A percentile compares a stretch with the other conserved stretches of the same genome.
Evolutionary conservation across 2,113 vertebrate genomes (phyloP).

Genomic region (Scomber colias): DNA sequence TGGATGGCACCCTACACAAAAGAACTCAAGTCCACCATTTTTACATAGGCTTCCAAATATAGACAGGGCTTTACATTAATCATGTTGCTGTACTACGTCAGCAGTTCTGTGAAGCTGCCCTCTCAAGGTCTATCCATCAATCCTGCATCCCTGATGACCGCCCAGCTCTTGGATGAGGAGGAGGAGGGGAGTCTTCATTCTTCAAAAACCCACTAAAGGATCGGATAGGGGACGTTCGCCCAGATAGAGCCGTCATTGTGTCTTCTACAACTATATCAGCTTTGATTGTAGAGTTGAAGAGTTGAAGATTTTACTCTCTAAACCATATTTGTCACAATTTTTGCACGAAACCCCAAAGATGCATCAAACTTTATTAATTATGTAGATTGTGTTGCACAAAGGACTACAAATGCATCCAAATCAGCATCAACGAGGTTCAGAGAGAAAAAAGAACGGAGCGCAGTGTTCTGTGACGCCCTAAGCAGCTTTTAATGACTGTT

Average conservation of each 20-base stretch:
- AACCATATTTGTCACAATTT: slow-evolving; percentile 8
- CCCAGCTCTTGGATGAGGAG: slow-evolving; percentile 29
- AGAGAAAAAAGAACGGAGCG: slow-evolving; percentile 11
- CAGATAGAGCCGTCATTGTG: slow-evolving; percentile 1
- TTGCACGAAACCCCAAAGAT: slow-evolving; percentile 13
- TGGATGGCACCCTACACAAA: neutral
- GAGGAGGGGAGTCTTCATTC: slow-evolving; percentile 38
- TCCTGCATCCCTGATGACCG: slow-evolving; percentile 61
- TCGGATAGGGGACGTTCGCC: neutral
- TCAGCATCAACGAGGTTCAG: slow-evolving; percentile 35
- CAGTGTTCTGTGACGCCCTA: slow-evolving; percentile 51
- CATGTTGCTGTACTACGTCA: slow-evolving; percentile 56
- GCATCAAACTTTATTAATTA: slow-evolving; percentile 46
- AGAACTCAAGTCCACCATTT: neutral
- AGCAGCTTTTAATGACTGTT: slow-evolving; percentile 65
- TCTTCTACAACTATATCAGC: neutral
- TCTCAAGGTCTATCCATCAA: slow-evolving; percentile 79
- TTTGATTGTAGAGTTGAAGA: neutral
- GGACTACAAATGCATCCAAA: slow-evolving; percentile 23
- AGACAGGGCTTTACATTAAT: slow-evolving; percentile 66
- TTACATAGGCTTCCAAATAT: slow-evolving; percentile 50
- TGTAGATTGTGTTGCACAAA: slow-evolving; percentile 42
- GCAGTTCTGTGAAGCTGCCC: slow-evolving; percentile 67
- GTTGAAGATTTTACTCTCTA: too few species aligned
- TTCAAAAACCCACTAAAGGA: slow-evolving; percentile 40